Percentiles rank a stretch among this genome's conserved stretches.
phyloP scores from a whole-genome alignment of 2,888 invertebrate genomes.

The Fabriciana adippe region DNA sequence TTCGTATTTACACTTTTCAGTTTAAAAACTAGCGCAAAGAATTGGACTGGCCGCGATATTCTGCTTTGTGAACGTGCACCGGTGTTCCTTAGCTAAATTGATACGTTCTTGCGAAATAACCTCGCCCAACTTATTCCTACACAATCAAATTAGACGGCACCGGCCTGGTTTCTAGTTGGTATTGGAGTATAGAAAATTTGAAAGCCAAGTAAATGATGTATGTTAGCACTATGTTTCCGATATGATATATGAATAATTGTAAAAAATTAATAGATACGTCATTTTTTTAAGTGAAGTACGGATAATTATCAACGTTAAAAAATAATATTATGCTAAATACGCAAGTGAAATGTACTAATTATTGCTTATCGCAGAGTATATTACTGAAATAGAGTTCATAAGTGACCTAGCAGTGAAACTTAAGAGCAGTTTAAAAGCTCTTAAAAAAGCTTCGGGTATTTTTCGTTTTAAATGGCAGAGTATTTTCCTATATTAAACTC shows the following conservation, averaged over 20 bases:
- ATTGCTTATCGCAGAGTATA: conserved; percentile 19
- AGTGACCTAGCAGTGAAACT: conserved; percentile 29
- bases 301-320: neutral
- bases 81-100: conserved; percentile 71
- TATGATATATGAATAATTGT: neutral
- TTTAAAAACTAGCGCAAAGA: conserved; percentile 67
- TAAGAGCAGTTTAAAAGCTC: conserved; percentile 30
- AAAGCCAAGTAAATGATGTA: conserved; percentile 10
- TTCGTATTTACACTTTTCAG: neutral
- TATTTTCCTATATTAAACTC: neutral
- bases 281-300: no score
- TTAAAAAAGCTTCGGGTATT: conserved; percentile 22
- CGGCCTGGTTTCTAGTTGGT: conserved; percentile 47
- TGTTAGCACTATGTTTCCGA: neutral
- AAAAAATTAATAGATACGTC: no score
- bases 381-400: conserved; percentile 29
- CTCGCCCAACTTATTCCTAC: conserved; percentile 75
- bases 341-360: conserved; percentile 26
- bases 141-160: conserved; percentile 63
- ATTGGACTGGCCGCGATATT: conserved; percentile 62
- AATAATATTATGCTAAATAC: neutral
- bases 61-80: conserved; percentile 59
- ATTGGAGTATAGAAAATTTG: conserved; percentile 51
- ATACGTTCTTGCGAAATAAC: conserved; percentile 79
- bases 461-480: conserved; percentile 20